Conservation (phyloP, 1,140 invertebrate genomes). For the Saccostrea cuccullata region DNA sequence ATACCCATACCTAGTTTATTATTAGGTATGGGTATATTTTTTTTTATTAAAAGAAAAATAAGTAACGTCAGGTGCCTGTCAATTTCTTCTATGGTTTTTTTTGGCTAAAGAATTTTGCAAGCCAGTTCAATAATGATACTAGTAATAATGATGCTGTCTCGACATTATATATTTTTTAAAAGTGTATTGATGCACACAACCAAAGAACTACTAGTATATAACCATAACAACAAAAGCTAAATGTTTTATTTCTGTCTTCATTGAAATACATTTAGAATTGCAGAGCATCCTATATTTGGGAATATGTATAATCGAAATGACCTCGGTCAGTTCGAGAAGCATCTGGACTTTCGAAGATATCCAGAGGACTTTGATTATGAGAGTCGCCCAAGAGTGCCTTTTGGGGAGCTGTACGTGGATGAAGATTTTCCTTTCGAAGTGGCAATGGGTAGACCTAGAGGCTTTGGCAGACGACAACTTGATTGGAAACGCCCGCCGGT, state of each 20-base stretch:
- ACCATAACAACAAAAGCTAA: too few species aligned
- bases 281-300: constrained; percentile 38
- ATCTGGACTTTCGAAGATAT: constrained; percentile 45
- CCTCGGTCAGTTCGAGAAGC: constrained; percentile 39
- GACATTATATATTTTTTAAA: too few species aligned
- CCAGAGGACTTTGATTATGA: constrained; percentile 42
- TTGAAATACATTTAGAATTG: not conserved
- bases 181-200: too few species aligned
- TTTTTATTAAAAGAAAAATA: too few species aligned
- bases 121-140: too few species aligned
- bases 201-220: too few species aligned
- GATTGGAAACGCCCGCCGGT: constrained; percentile 66
- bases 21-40: too few species aligned
- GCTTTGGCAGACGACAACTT: not conserved
- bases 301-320: constrained; percentile 27
- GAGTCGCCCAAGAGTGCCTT: constrained; percentile 24
- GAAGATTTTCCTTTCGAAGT: constrained; percentile 56
- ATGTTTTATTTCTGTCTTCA: not conserved
- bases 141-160: too few species aligned
- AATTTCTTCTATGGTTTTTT: too few species aligned
- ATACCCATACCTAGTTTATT: too few species aligned
- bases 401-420: constrained; percentile 56
- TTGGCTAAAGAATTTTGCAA: too few species aligned
- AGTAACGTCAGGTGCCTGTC: too few species aligned
- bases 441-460: constrained; percentile 51